A percentile compares a stretch with the other conserved stretches of the same genome.
phyloP scores from a whole-genome alignment of 2,113 vertebrate genomes.

The Phocoena phocoena region DNA sequence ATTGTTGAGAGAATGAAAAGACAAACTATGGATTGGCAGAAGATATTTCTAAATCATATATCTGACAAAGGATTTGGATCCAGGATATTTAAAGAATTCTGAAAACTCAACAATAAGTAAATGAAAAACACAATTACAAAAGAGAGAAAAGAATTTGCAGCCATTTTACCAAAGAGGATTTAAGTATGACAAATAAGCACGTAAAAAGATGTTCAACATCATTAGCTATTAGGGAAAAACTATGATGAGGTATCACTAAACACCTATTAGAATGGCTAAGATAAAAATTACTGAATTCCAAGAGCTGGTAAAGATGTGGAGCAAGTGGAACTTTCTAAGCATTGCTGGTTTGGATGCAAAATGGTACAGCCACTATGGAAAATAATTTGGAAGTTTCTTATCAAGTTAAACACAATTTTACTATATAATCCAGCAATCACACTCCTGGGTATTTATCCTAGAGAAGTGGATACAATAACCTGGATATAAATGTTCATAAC shows the following conservation, averaged over 20 bases:
- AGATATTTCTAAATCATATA: not conserved
- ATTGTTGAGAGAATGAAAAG: not conserved
- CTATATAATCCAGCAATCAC: not conserved
- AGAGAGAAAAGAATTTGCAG: not conserved
- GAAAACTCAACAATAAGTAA: not conserved
- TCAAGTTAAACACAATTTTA: not conserved
- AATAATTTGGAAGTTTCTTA: not conserved
- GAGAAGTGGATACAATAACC: not conserved
- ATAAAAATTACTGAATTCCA: not conserved
- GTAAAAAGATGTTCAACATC: not conserved
- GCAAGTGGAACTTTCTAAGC: not conserved
- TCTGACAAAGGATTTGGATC: not conserved
- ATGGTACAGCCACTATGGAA: not conserved
- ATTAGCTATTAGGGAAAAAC: not conserved
- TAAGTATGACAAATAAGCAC: not conserved
- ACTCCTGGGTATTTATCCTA: not conserved
- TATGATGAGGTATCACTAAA: not conserved
- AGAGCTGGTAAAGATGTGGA: not conserved
- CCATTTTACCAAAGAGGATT: not conserved
- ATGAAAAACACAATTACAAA: not conserved
- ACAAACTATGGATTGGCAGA: not conserved
- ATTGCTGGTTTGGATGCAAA: not conserved
- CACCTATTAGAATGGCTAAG: constrained; percentile 3
- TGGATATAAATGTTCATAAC: not conserved
- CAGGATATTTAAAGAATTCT: constrained; percentile 19